Percentiles rank a stretch among this genome's conserved stretches.
Evolutionary conservation across 2,888 invertebrate genomes (phyloP).

Genomic region (Meloe dianella): DNA sequence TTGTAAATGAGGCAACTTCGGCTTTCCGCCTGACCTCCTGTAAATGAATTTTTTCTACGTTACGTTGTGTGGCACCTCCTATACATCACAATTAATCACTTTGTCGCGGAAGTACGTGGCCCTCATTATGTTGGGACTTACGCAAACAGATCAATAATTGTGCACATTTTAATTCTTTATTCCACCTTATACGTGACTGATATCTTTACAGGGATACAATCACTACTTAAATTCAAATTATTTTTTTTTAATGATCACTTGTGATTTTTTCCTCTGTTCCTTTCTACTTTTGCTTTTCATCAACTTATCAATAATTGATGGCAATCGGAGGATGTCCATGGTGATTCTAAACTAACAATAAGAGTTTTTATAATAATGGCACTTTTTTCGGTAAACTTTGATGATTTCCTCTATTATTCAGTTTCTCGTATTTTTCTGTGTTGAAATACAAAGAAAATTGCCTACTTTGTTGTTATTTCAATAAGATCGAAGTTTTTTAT

Average conservation of each 20-base stretch:
- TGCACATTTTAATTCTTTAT: constrained; percentile 1
- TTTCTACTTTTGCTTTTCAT: background rate
- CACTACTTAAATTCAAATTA: no score
- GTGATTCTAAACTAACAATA: background rate
- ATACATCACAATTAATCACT: constrained; percentile 52
- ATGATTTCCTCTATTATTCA: constrained; percentile 7
- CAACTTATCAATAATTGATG: background rate
- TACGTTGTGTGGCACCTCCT: constrained; percentile 45
- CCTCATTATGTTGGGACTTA: constrained; percentile 13
- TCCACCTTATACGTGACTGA: background rate
- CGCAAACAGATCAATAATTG: constrained; percentile 21
- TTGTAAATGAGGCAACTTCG: constrained; percentile 58
- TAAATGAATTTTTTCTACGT: constrained; percentile 56
- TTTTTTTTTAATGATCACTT: background rate
- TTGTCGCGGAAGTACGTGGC: constrained; percentile 26
- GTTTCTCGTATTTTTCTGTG: background rate
- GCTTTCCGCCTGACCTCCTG: constrained; percentile 58
- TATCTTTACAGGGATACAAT: background rate
- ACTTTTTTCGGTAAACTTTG: background rate
- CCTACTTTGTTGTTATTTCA: background rate
- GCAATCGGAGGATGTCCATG: background rate
- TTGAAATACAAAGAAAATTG: background rate
- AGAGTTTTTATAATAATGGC: background rate
- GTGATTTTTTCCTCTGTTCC: background rate
- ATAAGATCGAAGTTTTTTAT: background rate